A percentile compares a stretch with the other conserved stretches of the same genome.
These are phyloP conservation scores for Baronia brevicornis DNA, from an alignment of 2,888 invertebrate genomes.

Conservation along the genomic window DNA sequence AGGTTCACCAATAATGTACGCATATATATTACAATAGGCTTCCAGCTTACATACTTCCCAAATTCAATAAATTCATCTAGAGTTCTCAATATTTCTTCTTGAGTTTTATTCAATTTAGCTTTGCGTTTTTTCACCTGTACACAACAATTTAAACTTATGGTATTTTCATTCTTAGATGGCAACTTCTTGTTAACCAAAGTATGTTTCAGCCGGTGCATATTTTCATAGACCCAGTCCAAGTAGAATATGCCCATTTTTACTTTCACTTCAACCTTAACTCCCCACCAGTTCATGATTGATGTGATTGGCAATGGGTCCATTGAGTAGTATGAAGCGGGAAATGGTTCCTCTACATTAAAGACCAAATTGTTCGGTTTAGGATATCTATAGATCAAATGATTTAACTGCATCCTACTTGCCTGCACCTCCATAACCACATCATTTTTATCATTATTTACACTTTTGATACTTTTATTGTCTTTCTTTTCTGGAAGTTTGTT, in stretches of 20 bases:
- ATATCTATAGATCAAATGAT: conserved; percentile 31
- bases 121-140: no score
- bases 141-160: no score
- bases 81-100: no score
- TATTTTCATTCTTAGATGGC: conserved; percentile 1
- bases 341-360: conserved; percentile 29
- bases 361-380: conserved; percentile 35
- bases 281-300: conserved; percentile 36
- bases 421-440: conserved; percentile 36
- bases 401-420: conserved; percentile 36
- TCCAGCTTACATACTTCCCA: no score
- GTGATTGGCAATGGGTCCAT: conserved; percentile 19
- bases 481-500: conserved; percentile 19
- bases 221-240: conserved; percentile 25
- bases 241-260: conserved; percentile 8
- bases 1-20: neutral
- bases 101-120: neutral
- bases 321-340: conserved; percentile 24
- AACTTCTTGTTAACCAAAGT: conserved; percentile 31
- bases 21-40: neutral
- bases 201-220: conserved; percentile 27
- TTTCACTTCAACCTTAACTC: conserved; percentile 25
- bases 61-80: no score
- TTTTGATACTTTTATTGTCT: conserved; percentile 7
- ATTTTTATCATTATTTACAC: conserved; percentile 9